phyloP scores from a whole-genome alignment of 1,140 invertebrate genomes.

The Physella acuta region DNA sequence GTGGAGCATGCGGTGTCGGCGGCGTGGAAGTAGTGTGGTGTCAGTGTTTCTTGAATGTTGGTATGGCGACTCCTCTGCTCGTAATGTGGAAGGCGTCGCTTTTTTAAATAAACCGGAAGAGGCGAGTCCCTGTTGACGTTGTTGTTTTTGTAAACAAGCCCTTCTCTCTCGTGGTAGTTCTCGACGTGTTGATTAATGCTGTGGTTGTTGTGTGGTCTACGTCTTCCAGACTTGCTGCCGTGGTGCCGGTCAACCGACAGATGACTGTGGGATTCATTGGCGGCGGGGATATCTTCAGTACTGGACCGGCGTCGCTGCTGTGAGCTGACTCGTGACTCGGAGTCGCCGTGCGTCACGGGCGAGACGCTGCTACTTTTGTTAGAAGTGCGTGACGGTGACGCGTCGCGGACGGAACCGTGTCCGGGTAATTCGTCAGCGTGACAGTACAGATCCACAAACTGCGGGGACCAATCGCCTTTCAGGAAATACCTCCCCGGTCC shows the following conservation, averaged over 20 bases:
- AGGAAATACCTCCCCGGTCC: background rate
- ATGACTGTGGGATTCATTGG: too few species aligned
- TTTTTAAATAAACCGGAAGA: background rate
- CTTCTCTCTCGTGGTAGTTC: too few species aligned
- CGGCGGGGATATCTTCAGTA: too few species aligned
- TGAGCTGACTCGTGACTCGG: background rate
- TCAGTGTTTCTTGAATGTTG: background rate
- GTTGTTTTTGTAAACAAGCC: too few species aligned
- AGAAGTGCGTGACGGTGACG: background rate
- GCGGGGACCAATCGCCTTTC: slow-evolving; percentile 13
- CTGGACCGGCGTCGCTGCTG: too few species aligned
- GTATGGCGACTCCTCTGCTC: background rate
- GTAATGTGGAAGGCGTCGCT: background rate
- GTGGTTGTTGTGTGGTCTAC: too few species aligned
- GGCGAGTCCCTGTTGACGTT: too few species aligned
- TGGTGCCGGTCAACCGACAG: too few species aligned
- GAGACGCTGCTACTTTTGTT: background rate
- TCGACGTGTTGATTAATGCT: too few species aligned
- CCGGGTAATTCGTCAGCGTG: background rate
- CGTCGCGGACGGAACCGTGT: background rate
- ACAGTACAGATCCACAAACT: slow-evolving; percentile 7
- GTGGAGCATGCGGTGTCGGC: background rate
- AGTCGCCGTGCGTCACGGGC: background rate
- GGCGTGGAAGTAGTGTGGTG: background rate
- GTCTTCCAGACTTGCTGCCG: too few species aligned